Percentiles rank a stretch among this genome's conserved stretches.
phyloP scores from a whole-genome alignment of 2,797 vertebrate genomes.

The Acomys russatus region DNA sequence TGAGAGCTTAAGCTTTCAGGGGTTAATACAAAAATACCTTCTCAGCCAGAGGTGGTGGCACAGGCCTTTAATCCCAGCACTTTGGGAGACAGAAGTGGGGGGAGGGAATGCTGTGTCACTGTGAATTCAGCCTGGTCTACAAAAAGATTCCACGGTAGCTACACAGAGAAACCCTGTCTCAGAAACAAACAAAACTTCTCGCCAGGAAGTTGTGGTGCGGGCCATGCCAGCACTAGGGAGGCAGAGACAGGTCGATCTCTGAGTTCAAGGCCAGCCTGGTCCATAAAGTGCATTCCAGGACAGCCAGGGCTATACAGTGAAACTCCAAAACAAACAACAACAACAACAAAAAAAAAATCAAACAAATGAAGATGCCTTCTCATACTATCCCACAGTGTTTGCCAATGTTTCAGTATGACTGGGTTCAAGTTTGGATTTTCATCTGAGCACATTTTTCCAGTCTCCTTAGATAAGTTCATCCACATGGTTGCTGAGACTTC shows the following conservation, averaged over 20 bases:
- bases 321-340: neutral
- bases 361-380: conserved; percentile 25
- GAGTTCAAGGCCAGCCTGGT: neutral
- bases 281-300: too few relatives aligned
- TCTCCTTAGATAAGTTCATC: conserved; percentile 54
- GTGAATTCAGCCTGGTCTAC: too few relatives aligned
- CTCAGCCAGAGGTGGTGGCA: neutral
- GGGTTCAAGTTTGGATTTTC: neutral
- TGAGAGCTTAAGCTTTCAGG: conserved; percentile 12
- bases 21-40: conserved; percentile 35
- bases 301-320: neutral
- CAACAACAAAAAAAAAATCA: neutral
- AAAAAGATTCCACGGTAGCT: too few relatives aligned
- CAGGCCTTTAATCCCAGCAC: neutral
- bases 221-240: neutral
- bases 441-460: neutral
- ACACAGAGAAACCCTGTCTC: too few relatives aligned
- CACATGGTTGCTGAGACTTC: neutral
- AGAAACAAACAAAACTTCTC: neutral
- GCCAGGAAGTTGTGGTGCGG: neutral
- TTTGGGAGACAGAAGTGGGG: too few relatives aligned
- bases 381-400: neutral
- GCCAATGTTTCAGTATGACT: conserved; percentile 30
- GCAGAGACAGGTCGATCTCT: neutral
- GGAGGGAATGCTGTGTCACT: neutral